Evolutionary conservation across 2,888 invertebrate genomes (phyloP).

Genomic region (Cynaeus angustus): DNA sequence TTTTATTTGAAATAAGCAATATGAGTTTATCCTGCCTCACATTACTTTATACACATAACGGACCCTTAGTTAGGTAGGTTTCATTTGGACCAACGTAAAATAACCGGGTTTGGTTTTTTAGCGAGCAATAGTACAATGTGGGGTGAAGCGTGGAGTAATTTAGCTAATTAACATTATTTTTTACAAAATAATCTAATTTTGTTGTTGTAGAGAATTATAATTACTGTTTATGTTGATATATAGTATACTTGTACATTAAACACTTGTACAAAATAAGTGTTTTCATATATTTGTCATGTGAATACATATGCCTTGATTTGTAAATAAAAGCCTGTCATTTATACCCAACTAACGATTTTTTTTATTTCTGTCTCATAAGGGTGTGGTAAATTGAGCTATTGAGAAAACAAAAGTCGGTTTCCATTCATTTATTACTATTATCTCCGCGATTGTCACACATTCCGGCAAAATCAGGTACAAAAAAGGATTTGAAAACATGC

Average conservation of each 20-base stretch:
- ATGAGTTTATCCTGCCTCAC: constrained; percentile 48
- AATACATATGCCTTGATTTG: constrained; percentile 69
- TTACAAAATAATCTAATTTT: constrained; percentile 60
- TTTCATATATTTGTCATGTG: constrained; percentile 67
- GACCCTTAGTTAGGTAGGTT: constrained; percentile 36
- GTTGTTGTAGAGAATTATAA: constrained; percentile 62
- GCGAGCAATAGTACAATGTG: constrained; percentile 56
- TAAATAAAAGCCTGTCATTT: constrained; percentile 68
- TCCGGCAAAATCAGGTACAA: constrained; percentile 44
- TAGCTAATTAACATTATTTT: constrained; percentile 59
- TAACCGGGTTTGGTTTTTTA: constrained; percentile 39
- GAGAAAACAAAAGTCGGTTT: too few species aligned
- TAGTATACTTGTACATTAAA: constrained; percentile 62
- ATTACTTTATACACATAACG: constrained; percentile 17
- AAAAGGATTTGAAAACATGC: constrained; percentile 20
- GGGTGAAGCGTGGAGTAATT: constrained; percentile 53
- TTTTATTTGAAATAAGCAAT: constrained; percentile 51
- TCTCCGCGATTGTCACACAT: constrained; percentile 40
- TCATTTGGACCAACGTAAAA: constrained; percentile 29
- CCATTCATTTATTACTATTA: constrained; percentile 36
- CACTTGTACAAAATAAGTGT: constrained; percentile 59
- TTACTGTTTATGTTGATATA: constrained; percentile 63
- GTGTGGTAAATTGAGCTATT: too few species aligned
- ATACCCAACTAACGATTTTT: constrained; percentile 54
- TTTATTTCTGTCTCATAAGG: too few species aligned